Evolutionary conservation across 2,797 vertebrate species (phyloP).

Genomic region (Cuniculus paca): DNA sequence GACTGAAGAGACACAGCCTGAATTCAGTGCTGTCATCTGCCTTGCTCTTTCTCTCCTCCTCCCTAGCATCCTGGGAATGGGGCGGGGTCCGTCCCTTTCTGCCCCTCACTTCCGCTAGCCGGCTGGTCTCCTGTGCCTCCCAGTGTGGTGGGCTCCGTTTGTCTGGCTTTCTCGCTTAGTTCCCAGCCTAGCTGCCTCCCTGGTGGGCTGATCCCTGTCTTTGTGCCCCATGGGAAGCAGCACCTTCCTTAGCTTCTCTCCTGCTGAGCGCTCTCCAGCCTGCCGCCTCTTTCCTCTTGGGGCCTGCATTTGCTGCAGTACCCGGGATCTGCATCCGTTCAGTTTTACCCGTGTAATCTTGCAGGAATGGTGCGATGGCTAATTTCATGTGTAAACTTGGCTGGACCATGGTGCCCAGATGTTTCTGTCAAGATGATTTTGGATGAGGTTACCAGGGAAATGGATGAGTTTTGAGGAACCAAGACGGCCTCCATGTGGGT

Average conservation of each 20-base stretch:
- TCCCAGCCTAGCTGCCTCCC: neutral
- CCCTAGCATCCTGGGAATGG: neutral
- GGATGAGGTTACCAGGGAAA: conserved; percentile 4
- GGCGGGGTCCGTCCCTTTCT: neutral
- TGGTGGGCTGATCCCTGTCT: neutral
- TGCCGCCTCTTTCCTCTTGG: neutral
- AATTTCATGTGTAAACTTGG: neutral
- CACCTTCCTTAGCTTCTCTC: neutral
- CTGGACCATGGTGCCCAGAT: neutral
- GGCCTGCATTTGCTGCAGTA: neutral
- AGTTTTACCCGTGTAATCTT: neutral
- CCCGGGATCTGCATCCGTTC: neutral
- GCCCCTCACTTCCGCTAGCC: neutral
- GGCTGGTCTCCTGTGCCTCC: neutral
- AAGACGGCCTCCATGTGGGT: neutral
- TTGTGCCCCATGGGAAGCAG: neutral
- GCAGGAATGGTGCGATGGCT: neutral
- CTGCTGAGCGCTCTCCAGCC: neutral
- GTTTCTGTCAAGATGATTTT: neutral
- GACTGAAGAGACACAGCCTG: neutral
- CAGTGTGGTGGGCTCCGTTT: neutral
- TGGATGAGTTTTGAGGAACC: neutral
- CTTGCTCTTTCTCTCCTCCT: neutral
- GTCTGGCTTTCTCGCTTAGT: neutral
- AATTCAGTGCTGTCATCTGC: neutral